phyloP scores from a whole-genome alignment of 2,888 invertebrate species.

The Teinopalpus imperialis region DNA sequence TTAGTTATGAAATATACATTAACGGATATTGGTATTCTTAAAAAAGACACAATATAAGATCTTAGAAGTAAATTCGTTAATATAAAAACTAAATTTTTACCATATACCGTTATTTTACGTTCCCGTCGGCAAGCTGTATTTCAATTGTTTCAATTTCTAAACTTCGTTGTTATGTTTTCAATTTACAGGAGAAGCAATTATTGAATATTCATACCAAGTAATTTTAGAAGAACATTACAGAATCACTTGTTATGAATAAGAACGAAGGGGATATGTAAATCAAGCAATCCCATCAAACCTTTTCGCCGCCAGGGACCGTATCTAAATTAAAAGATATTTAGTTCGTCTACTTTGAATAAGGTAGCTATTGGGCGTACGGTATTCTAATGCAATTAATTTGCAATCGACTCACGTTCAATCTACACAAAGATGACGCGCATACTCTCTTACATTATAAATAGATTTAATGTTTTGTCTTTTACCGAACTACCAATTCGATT shows the following conservation, averaged over 20 bases:
- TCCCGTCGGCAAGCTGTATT: neutral
- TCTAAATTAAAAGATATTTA: conserved; percentile 21
- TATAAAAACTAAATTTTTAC: no score
- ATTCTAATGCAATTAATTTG: conserved; percentile 24
- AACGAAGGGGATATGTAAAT: conserved; percentile 28
- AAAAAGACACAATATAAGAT: no score
- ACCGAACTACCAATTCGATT: no score
- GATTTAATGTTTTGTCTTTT: neutral
- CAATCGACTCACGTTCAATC: conserved; percentile 6
- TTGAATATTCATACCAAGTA: conserved; percentile 12
- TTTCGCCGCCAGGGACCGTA: conserved; percentile 14
- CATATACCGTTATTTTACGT: no score
- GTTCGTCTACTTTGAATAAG: conserved; percentile 8
- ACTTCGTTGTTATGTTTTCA: no score
- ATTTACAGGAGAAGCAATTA: neutral
- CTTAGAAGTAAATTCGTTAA: no score
- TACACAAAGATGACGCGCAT: neutral
- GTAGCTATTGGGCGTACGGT: neutral
- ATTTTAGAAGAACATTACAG: conserved; percentile 11
- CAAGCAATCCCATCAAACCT: conserved; percentile 25
- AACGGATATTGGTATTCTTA: no score
- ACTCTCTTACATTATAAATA: neutral
- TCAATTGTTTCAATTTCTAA: no score
- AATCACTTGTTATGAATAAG: conserved; percentile 23
- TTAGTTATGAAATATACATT: no score